Evolutionary conservation across 2,113 vertebrate species (phyloP), one percentile per base, ranked within the genome.

Genomic region (Megaceryle maxima): DNA sequence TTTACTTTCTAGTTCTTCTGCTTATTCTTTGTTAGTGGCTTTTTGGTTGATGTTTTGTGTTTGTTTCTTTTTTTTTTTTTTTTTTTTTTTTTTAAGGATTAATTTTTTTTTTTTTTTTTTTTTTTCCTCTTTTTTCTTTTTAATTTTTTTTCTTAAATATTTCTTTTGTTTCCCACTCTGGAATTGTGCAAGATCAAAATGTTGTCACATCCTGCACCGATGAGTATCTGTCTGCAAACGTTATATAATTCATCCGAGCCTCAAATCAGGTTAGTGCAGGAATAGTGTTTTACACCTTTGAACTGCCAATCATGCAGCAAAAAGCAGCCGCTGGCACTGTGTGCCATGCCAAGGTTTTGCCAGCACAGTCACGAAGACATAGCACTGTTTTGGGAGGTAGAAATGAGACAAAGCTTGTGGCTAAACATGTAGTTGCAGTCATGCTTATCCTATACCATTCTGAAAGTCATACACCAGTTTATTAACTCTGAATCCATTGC

Each of bases 131-230:
- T 63, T 35, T 51, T 67, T 89, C 73, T 70, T 86, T 87, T 94
- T 84, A 29, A 72, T 81, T 66, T 93, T 88, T 64, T 81, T 80
- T 78, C 76, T 75, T 92, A 83, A 81, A 83, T 86, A 59, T 94
- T 88, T 93, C 64, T 67, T 86, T 83, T 90, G 46, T 69, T 83
- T 70, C 39, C 39, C 83, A 39, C 60, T 64, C 4, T 57, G 37
- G 62, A 72, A n/a, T 81, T 78, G 29, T 80, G 59, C 68, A 79
- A 86, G 88, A 95, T 94, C 57, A 94, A 94, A 91, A 83, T 83
- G 88, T 5, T 84, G 89, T 82, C 94, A 96, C 94, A 96, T 68
- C 68, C 85, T 84, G 69, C 28, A 15, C 64, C 88, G 92, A 72
- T 59, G 57, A 87, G 28, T 68, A 66, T 31, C 85, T 92, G 10